Conservation (phyloP, 2,113 vertebrate genomes). For the Geococcyx californianus region DNA sequence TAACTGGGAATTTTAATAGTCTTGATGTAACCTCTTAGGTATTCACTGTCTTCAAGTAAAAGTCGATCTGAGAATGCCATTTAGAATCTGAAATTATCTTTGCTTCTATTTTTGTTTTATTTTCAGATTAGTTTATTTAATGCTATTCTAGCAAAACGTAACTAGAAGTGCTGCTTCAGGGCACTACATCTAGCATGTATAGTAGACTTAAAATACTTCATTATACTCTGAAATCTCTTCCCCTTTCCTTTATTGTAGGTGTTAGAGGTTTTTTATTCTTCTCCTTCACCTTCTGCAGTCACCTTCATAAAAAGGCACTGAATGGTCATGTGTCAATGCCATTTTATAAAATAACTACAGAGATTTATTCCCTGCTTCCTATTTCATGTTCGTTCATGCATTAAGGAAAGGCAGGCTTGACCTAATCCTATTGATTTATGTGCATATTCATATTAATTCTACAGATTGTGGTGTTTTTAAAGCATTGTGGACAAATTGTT, state of each 20-base stretch:
- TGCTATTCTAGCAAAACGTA: not conserved
- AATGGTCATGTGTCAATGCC: constrained; percentile 6
- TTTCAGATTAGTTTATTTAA: not conserved
- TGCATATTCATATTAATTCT: not conserved
- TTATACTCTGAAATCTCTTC: not conserved
- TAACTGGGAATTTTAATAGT: not conserved
- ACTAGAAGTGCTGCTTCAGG: not conserved
- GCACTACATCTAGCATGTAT: not conserved
- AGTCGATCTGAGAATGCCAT: not conserved
- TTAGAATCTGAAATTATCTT: not conserved
- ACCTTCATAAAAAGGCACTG: constrained; percentile 8
- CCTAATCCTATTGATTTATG: not conserved
- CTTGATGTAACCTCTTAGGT: not conserved
- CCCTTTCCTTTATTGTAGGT: not conserved
- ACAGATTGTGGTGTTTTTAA: not conserved
- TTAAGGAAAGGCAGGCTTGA: constrained; percentile 1
- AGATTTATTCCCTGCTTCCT: not conserved
- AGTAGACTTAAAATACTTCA: not conserved
- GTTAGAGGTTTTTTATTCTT: not conserved
- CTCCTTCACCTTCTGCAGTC: constrained; percentile 16
- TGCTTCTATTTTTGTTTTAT: not conserved
- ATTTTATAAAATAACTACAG: not conserved
- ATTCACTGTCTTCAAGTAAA: not conserved
- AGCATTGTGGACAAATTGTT: not conserved
- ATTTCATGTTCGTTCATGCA: not conserved